Conservation (phyloP, 1,140 invertebrate species). For the Pemphigus obesinymphae region DNA sequence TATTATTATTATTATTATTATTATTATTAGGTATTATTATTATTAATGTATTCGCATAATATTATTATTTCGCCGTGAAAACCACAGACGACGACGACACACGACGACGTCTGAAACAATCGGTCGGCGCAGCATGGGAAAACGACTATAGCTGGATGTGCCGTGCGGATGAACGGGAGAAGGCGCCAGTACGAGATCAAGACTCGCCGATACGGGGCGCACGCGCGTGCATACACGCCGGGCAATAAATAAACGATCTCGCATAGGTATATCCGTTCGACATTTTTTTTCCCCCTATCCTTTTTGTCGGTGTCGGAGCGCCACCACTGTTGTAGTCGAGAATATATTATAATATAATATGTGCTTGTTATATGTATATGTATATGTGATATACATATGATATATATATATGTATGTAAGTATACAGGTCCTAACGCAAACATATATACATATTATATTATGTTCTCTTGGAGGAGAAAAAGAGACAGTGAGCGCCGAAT, state of each 20-base stretch:
- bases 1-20: no score
- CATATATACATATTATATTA: not conserved
- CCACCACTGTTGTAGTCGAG: not conserved
- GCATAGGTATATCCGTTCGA: not conserved
- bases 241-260: slow-evolving; percentile 28
- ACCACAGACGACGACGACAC: not conserved
- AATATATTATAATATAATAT: no score
- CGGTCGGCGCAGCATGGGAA: not conserved
- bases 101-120: slow-evolving; percentile 22
- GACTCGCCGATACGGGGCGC: not conserved
- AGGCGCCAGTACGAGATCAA: slow-evolving; percentile 37
- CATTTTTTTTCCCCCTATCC: not conserved
- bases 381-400: not conserved
- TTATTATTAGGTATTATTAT: no score
- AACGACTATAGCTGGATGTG: not conserved
- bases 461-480: not conserved
- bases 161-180: not conserved
- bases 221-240: not conserved
- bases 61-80: not conserved
- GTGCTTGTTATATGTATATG: not conserved
- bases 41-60: no score
- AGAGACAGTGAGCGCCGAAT: not conserved
- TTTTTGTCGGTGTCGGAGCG: slow-evolving; percentile 28
- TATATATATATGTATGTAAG: not conserved
- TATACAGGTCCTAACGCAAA: no score